Evolutionary conservation across 2,888 invertebrate species (phyloP).

Genomic region (Celastrina argiolus): DNA sequence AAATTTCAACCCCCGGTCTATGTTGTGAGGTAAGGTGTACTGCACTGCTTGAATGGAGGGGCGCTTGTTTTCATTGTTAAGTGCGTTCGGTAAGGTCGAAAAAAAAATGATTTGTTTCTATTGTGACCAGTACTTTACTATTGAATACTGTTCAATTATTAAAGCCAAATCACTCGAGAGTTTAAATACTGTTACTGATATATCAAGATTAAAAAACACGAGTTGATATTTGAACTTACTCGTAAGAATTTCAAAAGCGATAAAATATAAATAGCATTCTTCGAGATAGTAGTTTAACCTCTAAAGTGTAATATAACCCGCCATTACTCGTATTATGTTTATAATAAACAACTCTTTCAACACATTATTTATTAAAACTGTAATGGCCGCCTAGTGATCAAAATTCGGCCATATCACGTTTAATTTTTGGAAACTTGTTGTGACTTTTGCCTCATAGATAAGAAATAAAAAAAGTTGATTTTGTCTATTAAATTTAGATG

Average conservation of each 20-base stretch:
- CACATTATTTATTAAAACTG: not conserved
- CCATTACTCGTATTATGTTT: not conserved
- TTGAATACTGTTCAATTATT: not conserved
- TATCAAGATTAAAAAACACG: not conserved
- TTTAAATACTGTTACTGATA: not conserved
- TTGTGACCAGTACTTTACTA: not conserved
- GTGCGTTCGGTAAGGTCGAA: not conserved
- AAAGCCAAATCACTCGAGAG: not conserved
- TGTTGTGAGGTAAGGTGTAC: not conserved
- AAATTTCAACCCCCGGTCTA: not conserved
- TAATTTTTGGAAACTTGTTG: too few species aligned
- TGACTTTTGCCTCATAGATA: too few species aligned
- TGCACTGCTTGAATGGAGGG: not conserved
- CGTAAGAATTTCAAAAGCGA: not conserved
- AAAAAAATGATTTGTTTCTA: not conserved
- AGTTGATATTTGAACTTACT: not conserved
- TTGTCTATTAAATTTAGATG: too few species aligned
- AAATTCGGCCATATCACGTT: too few species aligned
- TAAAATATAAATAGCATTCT: not conserved
- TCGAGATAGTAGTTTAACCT: not conserved
- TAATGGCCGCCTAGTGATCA: too few species aligned
- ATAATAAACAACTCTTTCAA: not conserved
- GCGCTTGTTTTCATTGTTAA: constrained; percentile 6
- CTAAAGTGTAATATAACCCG: not conserved
- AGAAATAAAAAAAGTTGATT: too few species aligned